These are phyloP conservation scores for Delphinus delphis DNA, from an alignment of 2,113 vertebrate genomes.

Conservation along the genomic window DNA sequence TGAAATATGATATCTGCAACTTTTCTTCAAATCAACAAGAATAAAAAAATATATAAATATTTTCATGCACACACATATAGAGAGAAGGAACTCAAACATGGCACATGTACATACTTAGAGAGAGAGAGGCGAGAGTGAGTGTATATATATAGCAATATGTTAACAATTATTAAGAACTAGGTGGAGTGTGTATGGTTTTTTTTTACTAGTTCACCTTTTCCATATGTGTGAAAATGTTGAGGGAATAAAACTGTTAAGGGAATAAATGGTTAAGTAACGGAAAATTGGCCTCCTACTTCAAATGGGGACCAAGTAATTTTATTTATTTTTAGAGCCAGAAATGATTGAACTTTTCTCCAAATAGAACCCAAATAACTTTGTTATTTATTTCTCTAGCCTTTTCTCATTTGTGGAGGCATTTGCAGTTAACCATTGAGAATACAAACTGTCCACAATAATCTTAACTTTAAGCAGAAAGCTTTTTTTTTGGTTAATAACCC, in stretches of 20 bases:
- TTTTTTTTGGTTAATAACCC: neutral
- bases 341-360: neutral
- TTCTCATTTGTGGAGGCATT: neutral
- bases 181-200: neutral
- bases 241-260: neutral
- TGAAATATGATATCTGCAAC: neutral
- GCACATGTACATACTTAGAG: neutral
- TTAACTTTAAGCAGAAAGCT: neutral
- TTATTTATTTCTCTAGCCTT: neutral
- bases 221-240: neutral
- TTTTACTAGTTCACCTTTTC: neutral
- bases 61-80: neutral
- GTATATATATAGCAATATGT: neutral
- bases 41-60: neutral
- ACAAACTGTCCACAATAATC: neutral
- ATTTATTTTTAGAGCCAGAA: constrained; percentile 31
- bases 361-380: neutral
- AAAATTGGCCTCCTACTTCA: neutral
- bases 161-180: neutral
- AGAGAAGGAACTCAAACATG: neutral
- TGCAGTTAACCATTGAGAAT: neutral
- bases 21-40: neutral
- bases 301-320: constrained; percentile 1
- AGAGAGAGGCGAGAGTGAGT: neutral
- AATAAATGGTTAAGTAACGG: neutral